phyloP scores from a whole-genome alignment of 2,113 vertebrate species.

The Nettapus auritus region DNA sequence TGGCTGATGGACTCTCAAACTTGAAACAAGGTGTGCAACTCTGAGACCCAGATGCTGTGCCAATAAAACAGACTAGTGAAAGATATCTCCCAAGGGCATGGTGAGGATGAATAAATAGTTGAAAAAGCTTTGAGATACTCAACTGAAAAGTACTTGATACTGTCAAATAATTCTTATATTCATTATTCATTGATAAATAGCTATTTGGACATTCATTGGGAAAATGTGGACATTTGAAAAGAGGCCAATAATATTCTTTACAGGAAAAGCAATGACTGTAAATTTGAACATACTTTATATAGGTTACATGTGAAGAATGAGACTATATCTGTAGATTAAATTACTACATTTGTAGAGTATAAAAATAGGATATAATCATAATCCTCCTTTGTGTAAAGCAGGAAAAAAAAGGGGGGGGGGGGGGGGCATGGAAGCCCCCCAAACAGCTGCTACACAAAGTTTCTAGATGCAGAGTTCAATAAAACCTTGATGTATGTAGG shows the following conservation, averaged over 20 bases:
- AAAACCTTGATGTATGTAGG: conserved; percentile 71
- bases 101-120: conserved; percentile 5
- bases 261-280: conserved; percentile 49
- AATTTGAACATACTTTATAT: conserved; percentile 57
- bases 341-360: conserved; percentile 57
- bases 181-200: conserved; percentile 25
- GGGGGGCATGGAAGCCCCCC: not conserved
- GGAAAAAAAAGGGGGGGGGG: not conserved
- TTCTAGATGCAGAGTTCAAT: conserved; percentile 68
- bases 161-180: conserved; percentile 40
- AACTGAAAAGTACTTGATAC: conserved; percentile 44
- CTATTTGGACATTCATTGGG: conserved; percentile 10
- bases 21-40: not conserved
- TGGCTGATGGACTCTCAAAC: not conserved
- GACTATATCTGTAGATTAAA: conserved; percentile 57
- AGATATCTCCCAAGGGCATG: not conserved
- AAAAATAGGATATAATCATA: conserved; percentile 62
- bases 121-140: conserved; percentile 22
- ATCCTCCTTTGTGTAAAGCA: conserved; percentile 43
- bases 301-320: conserved; percentile 56
- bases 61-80: not conserved
- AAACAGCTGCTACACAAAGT: conserved; percentile 57
- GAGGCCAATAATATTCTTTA: conserved; percentile 40
- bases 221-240: conserved; percentile 63
- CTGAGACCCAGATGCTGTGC: not conserved